phyloP scores from a whole-genome alignment of 2,113 vertebrate genomes.

The Halcyon senegalensis region DNA sequence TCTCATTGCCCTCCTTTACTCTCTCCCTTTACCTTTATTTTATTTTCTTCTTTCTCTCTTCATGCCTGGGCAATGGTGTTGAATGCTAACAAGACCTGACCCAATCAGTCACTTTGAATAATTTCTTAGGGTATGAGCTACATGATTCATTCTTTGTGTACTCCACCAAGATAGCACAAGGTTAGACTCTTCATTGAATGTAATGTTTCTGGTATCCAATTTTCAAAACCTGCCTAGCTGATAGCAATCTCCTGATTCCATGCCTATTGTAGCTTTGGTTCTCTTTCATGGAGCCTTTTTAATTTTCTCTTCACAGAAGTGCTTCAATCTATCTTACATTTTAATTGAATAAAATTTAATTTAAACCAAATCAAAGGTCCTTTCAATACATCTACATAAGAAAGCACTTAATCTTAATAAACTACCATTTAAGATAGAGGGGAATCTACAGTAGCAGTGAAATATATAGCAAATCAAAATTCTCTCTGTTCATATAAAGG shows the following conservation, averaged over 20 bases:
- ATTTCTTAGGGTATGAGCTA: background rate
- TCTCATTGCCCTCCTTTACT: conserved; percentile 33
- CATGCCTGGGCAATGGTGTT: background rate
- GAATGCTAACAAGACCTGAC: conserved; percentile 26
- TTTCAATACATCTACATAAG: conserved; percentile 73
- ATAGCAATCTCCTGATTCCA: conserved; percentile 2
- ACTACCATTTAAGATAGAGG: conserved; percentile 72
- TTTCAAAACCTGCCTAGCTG: conserved; percentile 3
- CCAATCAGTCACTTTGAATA: background rate
- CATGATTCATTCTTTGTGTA: background rate
- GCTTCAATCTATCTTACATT: conserved; percentile 71
- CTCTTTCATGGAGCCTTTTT: conserved; percentile 11
- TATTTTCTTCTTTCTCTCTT: background rate
- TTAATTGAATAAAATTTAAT: conserved; percentile 79
- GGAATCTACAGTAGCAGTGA: conserved; percentile 62
- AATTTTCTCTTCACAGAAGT: conserved; percentile 60
- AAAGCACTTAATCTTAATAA: conserved; percentile 81
- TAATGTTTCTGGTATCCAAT: conserved; percentile 7
- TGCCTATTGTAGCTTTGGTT: background rate
- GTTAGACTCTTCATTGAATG: background rate
- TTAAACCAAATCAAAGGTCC: conserved; percentile 76
- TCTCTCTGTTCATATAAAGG: conserved; percentile 62
- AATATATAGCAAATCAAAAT: conserved; percentile 77
- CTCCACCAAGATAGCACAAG: background rate
- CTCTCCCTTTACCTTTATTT: conserved; percentile 49